Percentiles rank a stretch among this genome's conserved stretches.
Evolutionary conservation across 1,140 invertebrate species (phyloP).

Genomic region (Eulimnadia texana): DNA sequence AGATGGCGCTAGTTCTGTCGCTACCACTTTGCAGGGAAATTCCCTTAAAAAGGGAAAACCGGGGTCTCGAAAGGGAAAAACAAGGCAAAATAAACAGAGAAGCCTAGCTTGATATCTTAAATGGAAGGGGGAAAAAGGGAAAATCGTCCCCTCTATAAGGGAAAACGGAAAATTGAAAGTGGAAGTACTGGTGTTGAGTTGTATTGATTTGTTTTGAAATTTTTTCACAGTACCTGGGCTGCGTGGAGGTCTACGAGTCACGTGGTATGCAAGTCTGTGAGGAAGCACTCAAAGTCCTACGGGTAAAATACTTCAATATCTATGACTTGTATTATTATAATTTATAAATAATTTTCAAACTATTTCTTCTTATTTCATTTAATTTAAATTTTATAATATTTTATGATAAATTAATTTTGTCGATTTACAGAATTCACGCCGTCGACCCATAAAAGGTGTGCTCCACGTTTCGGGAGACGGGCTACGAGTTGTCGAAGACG

Average conservation of each 20-base stretch:
- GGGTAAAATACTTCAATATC: slow-evolving; percentile 43
- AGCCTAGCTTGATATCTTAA: no score
- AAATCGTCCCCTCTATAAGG: neutral
- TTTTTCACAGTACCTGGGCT: slow-evolving; percentile 73
- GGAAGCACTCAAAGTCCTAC: slow-evolving; percentile 85
- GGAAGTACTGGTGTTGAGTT: slow-evolving; percentile 1
- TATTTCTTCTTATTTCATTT: neutral
- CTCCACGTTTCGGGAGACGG: slow-evolving; percentile 96
- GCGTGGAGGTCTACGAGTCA: slow-evolving; percentile 97
- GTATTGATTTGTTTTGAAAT: neutral
- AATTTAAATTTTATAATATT: neutral
- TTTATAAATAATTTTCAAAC: neutral
- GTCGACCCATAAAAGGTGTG: slow-evolving; percentile 71
- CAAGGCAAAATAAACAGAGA: no score
- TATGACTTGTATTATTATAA: neutral
- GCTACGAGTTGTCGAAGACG: slow-evolving; percentile 92
- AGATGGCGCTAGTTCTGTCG: no score
- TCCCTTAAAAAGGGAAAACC: no score
- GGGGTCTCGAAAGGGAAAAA: no score
- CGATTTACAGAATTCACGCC: slow-evolving; percentile 27
- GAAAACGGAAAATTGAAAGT: neutral
- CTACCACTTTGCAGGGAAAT: no score
- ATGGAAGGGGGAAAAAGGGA: no score
- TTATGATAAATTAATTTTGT: neutral
- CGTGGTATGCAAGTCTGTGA: slow-evolving; percentile 99